Conservation (phyloP, 2,113 vertebrate species). For the Dipodomys merriami region DNA sequence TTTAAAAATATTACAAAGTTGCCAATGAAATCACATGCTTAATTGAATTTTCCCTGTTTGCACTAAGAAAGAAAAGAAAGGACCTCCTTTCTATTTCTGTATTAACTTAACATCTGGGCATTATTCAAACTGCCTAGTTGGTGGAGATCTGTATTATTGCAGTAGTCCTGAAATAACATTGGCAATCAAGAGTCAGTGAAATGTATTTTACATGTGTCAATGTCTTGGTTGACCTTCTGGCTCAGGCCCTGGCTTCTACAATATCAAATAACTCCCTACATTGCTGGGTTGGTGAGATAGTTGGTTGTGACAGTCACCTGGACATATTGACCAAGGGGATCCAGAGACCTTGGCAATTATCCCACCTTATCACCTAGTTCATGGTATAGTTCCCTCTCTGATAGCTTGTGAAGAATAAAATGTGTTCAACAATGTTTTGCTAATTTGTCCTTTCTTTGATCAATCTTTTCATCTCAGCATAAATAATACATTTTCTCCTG, state of each 20-base stretch:
- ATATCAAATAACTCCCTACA: background rate
- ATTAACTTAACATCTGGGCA: background rate
- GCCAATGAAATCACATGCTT: background rate
- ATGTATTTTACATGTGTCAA: background rate
- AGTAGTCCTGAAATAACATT: background rate
- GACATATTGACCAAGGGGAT: background rate
- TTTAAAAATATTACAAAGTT: slow-evolving; percentile 13
- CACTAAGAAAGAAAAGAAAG: background rate
- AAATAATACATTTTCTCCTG: background rate
- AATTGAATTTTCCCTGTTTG: background rate
- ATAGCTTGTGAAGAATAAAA: background rate
- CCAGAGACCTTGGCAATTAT: background rate
- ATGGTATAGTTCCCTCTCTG: background rate
- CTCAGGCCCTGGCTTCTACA: background rate
- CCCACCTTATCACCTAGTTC: background rate
- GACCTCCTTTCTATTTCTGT: background rate
- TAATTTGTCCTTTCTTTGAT: background rate
- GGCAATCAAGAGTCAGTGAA: background rate
- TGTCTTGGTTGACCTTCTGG: background rate
- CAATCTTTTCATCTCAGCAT: background rate
- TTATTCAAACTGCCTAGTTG: background rate
- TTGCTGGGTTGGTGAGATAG: background rate
- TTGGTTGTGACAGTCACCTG: background rate
- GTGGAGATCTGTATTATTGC: background rate
- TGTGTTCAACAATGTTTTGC: background rate